phyloP scores from a whole-genome alignment of 1,140 invertebrate species.

The Fopius arisanus region DNA sequence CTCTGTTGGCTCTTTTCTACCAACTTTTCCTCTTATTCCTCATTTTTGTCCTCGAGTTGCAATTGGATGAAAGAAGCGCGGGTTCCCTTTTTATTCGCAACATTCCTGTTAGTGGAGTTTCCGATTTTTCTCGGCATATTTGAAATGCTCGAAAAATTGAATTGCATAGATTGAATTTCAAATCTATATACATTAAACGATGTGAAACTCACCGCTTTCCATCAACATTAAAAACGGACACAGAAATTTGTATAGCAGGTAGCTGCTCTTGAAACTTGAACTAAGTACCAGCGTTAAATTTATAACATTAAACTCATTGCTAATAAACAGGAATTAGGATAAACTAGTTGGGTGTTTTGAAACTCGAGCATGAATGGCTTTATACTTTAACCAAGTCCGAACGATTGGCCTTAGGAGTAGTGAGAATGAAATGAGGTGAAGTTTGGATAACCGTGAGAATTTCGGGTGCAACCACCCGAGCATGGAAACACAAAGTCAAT shows the following conservation, averaged over 20 bases:
- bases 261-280: neutral
- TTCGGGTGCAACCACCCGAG: slow-evolving; percentile 16
- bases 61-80: neutral
- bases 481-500: slow-evolving; percentile 1
- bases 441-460: slow-evolving; percentile 14
- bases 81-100: neutral
- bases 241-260: neutral
- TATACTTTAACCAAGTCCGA: neutral
- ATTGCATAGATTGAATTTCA: too few species aligned
- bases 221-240: neutral
- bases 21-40: neutral
- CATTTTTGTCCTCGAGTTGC: neutral
- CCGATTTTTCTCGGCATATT: neutral
- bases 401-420: slow-evolving; percentile 19
- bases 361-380: neutral
- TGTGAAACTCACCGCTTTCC: too few species aligned
- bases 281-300: neutral
- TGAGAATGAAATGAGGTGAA: neutral
- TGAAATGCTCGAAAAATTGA: neutral
- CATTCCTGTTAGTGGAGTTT: neutral
- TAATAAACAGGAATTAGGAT: neutral
- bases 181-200: too few species aligned
- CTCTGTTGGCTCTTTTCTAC: neutral
- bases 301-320: neutral
- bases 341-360: neutral